Evolutionary conservation across 1,140 invertebrate genomes (phyloP), one percentile per base, ranked within the genome.

Genomic region (Halesus radiatus): DNA sequence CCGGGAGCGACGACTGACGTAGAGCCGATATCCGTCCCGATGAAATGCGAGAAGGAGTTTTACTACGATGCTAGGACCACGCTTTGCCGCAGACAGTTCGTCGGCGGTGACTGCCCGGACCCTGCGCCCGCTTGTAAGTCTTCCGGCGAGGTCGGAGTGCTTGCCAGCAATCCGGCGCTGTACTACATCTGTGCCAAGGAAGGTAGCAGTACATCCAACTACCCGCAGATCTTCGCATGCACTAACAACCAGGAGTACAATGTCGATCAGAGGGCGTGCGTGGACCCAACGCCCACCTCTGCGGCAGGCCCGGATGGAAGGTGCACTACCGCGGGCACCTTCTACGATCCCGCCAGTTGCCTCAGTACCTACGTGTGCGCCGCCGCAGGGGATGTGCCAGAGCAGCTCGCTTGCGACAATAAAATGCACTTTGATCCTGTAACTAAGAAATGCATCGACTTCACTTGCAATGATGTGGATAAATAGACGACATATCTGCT

Each of bases 181-280:
- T 82, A 82, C 53, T 79, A 72, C 18, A 16, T 79, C 6, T 82
- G 81, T 56, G n/a, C 76, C 22, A 53, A 16, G 8, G 54, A 54
- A 3, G 52, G 26, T 0, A 15, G 13, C 22, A 18, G 29, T 10
- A 32, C 15, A 8, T 20, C 4, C 0, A n/a, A 5, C 22, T 68
- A n/a, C 50, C 75, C 81, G 52, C 53, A 80, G 6, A 23, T 82
- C 3, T 82, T 80, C 20, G 4, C 13, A 0, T 82, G 81, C 56
- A 50, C 60, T 3, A 37, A 22, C 1, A 64, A 77, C 22, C 15
- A 62, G 3, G 70, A 32, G 15, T 81, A 62, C 37, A 52, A 64
- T 50, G 66, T 18, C 3, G 13, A 5, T 1, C 29, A 15, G 3
- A 32, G 58, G 16, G 53, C 15, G 8, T 83, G 82, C 26, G 23